phyloP scores from a whole-genome alignment of 1,140 invertebrate species.

The Philopotamus ludificatus region DNA sequence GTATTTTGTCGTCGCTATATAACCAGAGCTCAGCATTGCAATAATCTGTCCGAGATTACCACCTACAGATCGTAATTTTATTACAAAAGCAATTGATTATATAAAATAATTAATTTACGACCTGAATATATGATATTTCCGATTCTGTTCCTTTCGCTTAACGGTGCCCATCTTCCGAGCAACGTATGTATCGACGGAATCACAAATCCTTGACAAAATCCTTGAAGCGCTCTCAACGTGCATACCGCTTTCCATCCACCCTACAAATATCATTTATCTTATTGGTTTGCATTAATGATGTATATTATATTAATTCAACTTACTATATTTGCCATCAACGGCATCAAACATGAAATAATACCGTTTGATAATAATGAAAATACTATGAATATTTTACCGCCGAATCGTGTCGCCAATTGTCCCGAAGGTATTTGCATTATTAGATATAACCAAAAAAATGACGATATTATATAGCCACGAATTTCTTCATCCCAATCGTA shows the following conservation, averaged over 20 bases:
- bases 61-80: constrained; percentile 6
- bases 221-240: constrained; percentile 66
- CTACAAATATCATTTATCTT: constrained; percentile 37
- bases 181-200: constrained; percentile 76
- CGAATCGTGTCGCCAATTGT: constrained; percentile 62
- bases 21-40: constrained; percentile 9
- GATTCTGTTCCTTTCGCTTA: constrained; percentile 45
- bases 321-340: constrained; percentile 50
- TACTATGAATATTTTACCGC: constrained; percentile 62
- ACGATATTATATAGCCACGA: constrained; percentile 57
- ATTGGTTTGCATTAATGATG: background rate
- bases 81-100: background rate
- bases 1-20: constrained; percentile 5
- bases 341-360: constrained; percentile 45
- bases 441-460: constrained; percentile 65
- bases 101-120: no score
- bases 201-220: constrained; percentile 73
- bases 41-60: constrained; percentile 17
- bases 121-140: constrained; percentile 48
- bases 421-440: constrained; percentile 69
- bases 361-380: constrained; percentile 54
- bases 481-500: constrained; percentile 61
- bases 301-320: constrained; percentile 28
- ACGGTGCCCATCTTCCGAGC: constrained; percentile 70
- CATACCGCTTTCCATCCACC: constrained; percentile 61